Evolutionary conservation across 2,888 invertebrate species (phyloP), one percentile per base, ranked within the genome.

Genomic region (Trichogramma dendrolimi): DNA sequence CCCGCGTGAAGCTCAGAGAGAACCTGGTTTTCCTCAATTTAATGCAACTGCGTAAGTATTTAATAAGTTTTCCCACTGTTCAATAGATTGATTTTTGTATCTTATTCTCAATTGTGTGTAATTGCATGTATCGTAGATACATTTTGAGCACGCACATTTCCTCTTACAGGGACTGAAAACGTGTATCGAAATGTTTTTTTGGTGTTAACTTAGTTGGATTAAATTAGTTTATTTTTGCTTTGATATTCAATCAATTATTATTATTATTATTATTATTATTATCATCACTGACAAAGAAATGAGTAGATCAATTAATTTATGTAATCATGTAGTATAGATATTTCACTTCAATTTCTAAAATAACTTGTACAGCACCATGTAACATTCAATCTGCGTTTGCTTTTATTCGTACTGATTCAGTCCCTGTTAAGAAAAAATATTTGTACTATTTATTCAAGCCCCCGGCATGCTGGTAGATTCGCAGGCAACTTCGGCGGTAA

Each of bases 1-100:
- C 40, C 76, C 80, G n/a, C 79, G 80, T 50, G 78, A 74, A 49
- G 72, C 68, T 55, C 75, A 79, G 58, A 78, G 82, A 44, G 83
- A 83, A 60, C 77, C 81, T 3, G 73, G 80, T 5, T 83, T 81
- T 64, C 73, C 80, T 1, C 73, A 80, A 8, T 83, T 80, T 64
- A 80, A 71, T 75, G 80, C 75, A 77, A 77, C 77, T 80, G 69
- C 71, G 73, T 72, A 68, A 68, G 39, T 59, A 42, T 57, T 61
- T 53, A 59, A 51, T 39, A 46, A 4, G 6, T 54, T 54, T 43
- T 40, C 6, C 41, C n/a, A 27, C 5, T 41, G 4, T 7, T 41
- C 41, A 10, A 6, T 53, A 40, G 42, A 27, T 41, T 10, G n/a
- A 5, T 41, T 40, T 39, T 40, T 54, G 6, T 43, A n/a, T 11